Evolutionary conservation across 1,140 invertebrate species (phyloP), one percentile per base, ranked within the genome.

Genomic region (Samia ricini): DNA sequence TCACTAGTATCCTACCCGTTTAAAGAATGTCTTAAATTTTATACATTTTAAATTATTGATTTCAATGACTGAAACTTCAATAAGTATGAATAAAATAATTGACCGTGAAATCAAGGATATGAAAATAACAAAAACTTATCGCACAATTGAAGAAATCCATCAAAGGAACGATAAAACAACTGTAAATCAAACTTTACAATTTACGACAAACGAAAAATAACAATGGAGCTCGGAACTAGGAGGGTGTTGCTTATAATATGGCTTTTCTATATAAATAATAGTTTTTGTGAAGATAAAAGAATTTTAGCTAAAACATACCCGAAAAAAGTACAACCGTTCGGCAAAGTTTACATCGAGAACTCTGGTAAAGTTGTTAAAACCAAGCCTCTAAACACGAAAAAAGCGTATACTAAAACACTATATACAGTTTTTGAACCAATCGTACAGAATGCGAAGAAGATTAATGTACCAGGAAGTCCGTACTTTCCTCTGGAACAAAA

Each of bases 131-230:
- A 24, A 64, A 81, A 61, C 20, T 79, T 81, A 77, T 80, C 73
- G 71, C 61, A 62, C 63, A 65, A 69, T 73, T 76, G 68, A 66
- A 51, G 54, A 73, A 70, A 59, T 18, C 50, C 64, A 70, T 72
- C 60, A 57, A 22, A 62, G 73, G 68, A 71, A 51, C 56, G 63
- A 74, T 82, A 84, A 84, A 81, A 73, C 49, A 33, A 52, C 51
- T 23, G 67, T 79, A 80, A 80, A 82, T 42, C 33, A 42, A 42
- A 42, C 33, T 42, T 66, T 64, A 65, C 54, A 64, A 64, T 68
- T 61, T 68, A 63, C 15, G 12, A 15, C 4, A 42, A 8, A 42
- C 33, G 33, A 12, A 42, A 42, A 42, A 0, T 15, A 42, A 42
- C 33, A 36, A 42, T 42, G 15, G 7, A 42, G 15, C 3, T 21